These are phyloP conservation scores for Cyclopterus lumpus DNA, from an alignment of 2,797 vertebrate species.

Conservation along the genomic window DNA sequence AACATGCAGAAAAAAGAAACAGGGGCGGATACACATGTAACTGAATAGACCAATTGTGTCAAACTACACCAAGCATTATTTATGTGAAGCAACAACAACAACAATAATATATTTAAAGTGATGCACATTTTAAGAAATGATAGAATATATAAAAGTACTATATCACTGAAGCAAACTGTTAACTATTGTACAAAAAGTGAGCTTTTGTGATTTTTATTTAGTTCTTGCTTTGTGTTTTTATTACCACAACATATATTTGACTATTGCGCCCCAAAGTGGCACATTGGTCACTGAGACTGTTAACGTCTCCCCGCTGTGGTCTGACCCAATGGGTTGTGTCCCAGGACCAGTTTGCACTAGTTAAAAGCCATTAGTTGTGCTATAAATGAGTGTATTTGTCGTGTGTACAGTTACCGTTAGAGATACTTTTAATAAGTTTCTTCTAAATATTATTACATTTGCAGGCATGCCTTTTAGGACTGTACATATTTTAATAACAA, in stretches of 20 bases:
- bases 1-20: background rate
- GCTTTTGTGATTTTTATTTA: constrained; percentile 1
- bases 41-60: background rate
- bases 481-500: constrained; percentile 34
- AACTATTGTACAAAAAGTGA: background rate
- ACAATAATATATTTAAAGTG: background rate
- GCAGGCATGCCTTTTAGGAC: background rate
- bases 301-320: background rate
- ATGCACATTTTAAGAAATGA: background rate
- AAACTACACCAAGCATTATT: constrained; percentile 10
- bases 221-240: constrained; percentile 11
- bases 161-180: background rate
- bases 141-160: background rate
- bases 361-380: background rate
- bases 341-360: background rate
- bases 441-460: background rate
- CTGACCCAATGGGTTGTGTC: background rate
- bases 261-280: background rate
- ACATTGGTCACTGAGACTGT: background rate
- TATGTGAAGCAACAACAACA: background rate
- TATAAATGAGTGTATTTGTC: background rate
- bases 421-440: background rate
- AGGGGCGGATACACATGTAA: background rate
- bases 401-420: background rate
- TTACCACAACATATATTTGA: background rate